Evolutionary conservation across 2,113 vertebrate species (phyloP), one percentile per base, ranked within the genome.

Genomic region (Pipra filicauda): DNA sequence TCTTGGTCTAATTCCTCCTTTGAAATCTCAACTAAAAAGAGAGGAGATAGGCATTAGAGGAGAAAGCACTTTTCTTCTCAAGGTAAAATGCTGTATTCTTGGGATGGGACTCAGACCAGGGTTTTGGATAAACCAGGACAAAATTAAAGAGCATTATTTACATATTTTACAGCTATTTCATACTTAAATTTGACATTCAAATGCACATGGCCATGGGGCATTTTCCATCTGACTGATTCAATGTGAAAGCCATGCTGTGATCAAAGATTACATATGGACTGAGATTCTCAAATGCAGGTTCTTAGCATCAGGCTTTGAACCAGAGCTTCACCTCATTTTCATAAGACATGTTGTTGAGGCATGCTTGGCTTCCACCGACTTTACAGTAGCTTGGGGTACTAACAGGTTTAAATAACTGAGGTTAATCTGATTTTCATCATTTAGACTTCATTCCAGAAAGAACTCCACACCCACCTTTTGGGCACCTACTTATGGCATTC

Each of bases 1-100:
- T 98, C 98, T 39, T 97, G 96, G 35, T 98, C 98, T 81, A 97
- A 81, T 21, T 98, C 96, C 2, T 92, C 85, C 87, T 95, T 96
- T 31, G 97, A 75, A 77, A 90, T 76, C 94, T 97, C 97, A 66
- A 85, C 97, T 98, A 54, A 54, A 91, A 85, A 41, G 80, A 83
- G 69, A 13, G 85, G 74, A 95, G 54, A 52, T 0, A 82, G 27
- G 39, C 43, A 74, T 92, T 91, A 94, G 31, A 86, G 51, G 52
- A 88, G 69, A 95, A 67, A 89, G 19, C 74, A 75, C n/a, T 75
- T 75, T 75, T 85, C 75, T 73, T 87, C 49, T 79, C 41, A 79
- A 48, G 66, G 48, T 75, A 57, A 80, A 93, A 93, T 46, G 24
- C 27, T 65, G 48, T 24, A 20, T 88, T 46, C 73, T 83, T 88